These are phyloP conservation scores for Callopanchax toddi DNA, from an alignment of 2,113 vertebrate genomes.

Conservation along the genomic window DNA sequence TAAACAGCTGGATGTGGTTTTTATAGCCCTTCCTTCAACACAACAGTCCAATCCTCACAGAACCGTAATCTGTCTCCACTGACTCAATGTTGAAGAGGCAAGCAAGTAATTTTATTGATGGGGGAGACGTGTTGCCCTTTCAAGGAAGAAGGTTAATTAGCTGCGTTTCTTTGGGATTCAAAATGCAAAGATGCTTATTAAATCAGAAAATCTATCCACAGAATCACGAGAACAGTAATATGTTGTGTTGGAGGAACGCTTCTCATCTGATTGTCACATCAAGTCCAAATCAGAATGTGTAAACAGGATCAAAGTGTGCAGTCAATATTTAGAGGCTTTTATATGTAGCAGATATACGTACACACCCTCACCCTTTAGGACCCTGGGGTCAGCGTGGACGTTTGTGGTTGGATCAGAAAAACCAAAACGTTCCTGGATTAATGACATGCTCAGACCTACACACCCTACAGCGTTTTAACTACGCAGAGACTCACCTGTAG, in stretches of 20 bases:
- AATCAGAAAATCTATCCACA: constrained; percentile 49
- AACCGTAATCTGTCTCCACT: constrained; percentile 65
- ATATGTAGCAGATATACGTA: constrained; percentile 34
- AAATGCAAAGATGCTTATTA: constrained; percentile 73
- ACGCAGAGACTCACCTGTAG: no score
- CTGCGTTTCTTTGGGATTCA: constrained; percentile 77
- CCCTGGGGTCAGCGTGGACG: constrained; percentile 36
- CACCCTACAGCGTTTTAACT: no score
- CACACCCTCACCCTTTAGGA: constrained; percentile 37
- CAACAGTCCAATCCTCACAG: constrained; percentile 51
- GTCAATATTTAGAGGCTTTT: neutral
- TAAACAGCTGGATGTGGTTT: constrained; percentile 39
- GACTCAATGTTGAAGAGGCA: constrained; percentile 63
- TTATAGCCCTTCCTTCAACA: constrained; percentile 15
- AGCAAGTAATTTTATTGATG: constrained; percentile 68
- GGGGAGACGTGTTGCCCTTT: constrained; percentile 67
- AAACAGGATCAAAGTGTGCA: neutral
- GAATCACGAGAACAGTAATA: constrained; percentile 45
- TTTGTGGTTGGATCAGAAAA: constrained; percentile 37
- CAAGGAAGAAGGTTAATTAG: constrained; percentile 81
- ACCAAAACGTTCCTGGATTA: constrained; percentile 44
- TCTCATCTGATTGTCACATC: constrained; percentile 13
- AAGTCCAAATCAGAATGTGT: neutral
- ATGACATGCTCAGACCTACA: no score
- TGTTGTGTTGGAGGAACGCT: constrained; percentile 16